Percentiles rank a stretch among this genome's conserved stretches.
phyloP scores from a whole-genome alignment of 2,797 vertebrate species.

The Mionectes olivaceus region DNA sequence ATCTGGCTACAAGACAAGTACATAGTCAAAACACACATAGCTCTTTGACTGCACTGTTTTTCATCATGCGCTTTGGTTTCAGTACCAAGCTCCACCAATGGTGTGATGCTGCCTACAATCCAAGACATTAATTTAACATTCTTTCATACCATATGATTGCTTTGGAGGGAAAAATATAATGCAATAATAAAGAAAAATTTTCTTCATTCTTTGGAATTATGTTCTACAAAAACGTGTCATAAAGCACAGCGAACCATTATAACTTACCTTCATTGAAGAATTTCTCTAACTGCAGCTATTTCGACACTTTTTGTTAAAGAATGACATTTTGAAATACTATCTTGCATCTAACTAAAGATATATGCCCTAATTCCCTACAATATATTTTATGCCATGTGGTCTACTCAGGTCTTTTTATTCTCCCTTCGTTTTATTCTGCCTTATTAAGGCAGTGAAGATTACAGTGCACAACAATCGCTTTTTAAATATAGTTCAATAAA shows the following conservation, averaged over 20 bases:
- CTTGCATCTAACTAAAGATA: not conserved
- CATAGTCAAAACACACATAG: not conserved
- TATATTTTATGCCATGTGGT: not conserved
- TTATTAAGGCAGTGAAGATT: not conserved
- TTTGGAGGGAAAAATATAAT: not conserved
- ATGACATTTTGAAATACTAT: not conserved
- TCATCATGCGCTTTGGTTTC: not conserved
- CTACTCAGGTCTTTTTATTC: not conserved
- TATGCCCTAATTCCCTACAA: not conserved
- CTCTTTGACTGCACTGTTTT: not conserved
- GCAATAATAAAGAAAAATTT: not conserved
- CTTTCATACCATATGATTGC: not conserved
- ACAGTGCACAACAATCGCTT: not conserved
- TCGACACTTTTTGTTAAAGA: not conserved
- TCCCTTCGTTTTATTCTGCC: not conserved
- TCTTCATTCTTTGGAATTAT: not conserved
- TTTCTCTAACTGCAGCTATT: not conserved
- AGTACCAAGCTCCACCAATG: not conserved
- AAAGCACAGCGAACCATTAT: not conserved
- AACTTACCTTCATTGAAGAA: not conserved
- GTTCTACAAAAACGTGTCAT: not conserved
- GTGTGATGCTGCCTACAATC: not conserved
- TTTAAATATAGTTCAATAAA: not conserved
- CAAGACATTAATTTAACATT: not conserved
- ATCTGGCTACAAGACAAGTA: not conserved